A percentile compares a stretch with the other conserved stretches of the same genome.
Evolutionary conservation across 2,797 vertebrate genomes (phyloP).

Genomic region (Anguilla megastoma): DNA sequence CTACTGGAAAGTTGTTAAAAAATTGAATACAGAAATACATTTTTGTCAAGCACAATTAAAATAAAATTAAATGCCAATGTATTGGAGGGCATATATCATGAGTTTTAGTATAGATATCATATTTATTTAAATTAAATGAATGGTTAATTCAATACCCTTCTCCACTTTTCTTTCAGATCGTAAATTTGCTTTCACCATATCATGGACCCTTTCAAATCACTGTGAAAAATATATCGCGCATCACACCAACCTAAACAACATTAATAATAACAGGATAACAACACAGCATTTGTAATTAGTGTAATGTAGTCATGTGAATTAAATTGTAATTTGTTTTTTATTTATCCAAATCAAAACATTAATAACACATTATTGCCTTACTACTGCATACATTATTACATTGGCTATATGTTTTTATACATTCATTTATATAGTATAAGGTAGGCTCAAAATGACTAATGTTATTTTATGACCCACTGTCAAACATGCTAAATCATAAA

Average conservation of each 20-base stretch:
- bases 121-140: neutral
- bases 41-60: neutral
- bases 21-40: neutral
- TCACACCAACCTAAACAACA: neutral
- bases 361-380: neutral
- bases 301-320: neutral
- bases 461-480: neutral
- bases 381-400: neutral
- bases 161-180: slow-evolving; percentile 3
- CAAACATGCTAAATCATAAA: neutral
- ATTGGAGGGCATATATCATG: neutral
- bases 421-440: neutral
- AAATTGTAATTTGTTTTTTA: neutral
- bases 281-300: neutral
- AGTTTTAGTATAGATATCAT: neutral
- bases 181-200: neutral
- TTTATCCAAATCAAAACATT: neutral
- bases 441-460: neutral
- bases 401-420: neutral
- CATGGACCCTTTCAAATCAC: neutral
- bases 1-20: neutral
- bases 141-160: neutral
- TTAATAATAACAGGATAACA: neutral
- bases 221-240: neutral
- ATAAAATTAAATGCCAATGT: neutral